phyloP scores from a whole-genome alignment of 2,888 invertebrate species.

The Pachydiplax longipennis region DNA sequence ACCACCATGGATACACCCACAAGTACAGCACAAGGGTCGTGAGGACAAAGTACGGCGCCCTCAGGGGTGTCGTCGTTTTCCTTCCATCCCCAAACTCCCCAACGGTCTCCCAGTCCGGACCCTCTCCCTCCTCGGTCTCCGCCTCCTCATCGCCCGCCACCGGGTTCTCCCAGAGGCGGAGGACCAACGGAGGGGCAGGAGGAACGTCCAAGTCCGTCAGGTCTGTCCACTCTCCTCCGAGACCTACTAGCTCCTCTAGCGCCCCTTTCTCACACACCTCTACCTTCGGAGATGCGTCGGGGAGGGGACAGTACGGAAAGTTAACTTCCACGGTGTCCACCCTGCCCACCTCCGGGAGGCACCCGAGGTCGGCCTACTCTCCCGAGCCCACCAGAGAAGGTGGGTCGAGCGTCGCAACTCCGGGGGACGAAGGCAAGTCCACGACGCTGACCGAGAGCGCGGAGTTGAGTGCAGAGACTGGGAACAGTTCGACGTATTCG shows the following conservation, averaged over 20 bases:
- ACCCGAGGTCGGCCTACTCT: background rate
- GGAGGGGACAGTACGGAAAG: background rate
- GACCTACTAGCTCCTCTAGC: conserved; percentile 34
- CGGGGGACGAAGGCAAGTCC: background rate
- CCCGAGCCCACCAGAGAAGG: conserved; percentile 4
- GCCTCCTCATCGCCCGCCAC: background rate
- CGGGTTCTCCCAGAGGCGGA: background rate
- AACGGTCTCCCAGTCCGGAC: background rate
- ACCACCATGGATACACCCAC: conserved; percentile 42
- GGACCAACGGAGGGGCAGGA: background rate
- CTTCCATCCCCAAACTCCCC: conserved; percentile 68
- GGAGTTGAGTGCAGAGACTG: background rate
- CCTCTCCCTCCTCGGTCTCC: background rate
- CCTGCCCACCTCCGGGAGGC: background rate
- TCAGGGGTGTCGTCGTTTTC: conserved; percentile 85
- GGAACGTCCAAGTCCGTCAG: conserved; percentile 8
- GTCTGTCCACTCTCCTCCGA: conserved; percentile 20
- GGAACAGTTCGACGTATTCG: background rate
- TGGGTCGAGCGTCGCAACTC: background rate
- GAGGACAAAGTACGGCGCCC: conserved; percentile 86
- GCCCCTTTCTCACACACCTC: background rate
- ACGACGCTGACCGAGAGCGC: background rate
- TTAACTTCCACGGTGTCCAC: conserved; percentile 15
- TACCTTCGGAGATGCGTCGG: conserved; percentile 1
- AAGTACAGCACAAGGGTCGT: conserved; percentile 80